phyloP scores from a whole-genome alignment of 1,140 invertebrate genomes.

The Platorchestia sp. region DNA sequence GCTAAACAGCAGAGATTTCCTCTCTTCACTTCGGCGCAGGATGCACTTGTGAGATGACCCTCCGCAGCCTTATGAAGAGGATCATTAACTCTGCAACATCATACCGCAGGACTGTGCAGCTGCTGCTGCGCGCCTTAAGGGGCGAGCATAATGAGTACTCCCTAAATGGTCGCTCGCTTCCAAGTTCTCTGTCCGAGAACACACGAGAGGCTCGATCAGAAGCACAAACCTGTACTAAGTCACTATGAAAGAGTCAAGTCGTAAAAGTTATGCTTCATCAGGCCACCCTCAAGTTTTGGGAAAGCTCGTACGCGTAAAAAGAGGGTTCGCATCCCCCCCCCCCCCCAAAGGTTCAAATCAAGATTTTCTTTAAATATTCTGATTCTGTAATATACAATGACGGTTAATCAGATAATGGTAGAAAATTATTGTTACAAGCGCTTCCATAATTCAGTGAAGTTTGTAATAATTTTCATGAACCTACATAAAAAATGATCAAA shows the following conservation, averaged over 20 bases:
- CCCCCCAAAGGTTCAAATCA: too few relatives aligned
- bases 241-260: background rate
- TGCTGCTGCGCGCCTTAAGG: background rate
- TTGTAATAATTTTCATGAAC: too few relatives aligned
- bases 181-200: background rate
- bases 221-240: background rate
- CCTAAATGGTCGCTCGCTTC: background rate
- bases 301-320: background rate
- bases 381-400: too few relatives aligned
- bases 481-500: too few relatives aligned
- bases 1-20: background rate
- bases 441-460: background rate
- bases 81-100: conserved; percentile 31
- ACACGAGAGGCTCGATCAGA: background rate
- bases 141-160: background rate
- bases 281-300: background rate
- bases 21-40: background rate
- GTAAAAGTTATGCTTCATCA: background rate
- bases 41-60: background rate
- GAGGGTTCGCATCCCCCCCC: too few relatives aligned
- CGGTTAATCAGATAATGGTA: too few relatives aligned
- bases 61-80: conserved; percentile 12
- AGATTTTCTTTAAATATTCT: too few relatives aligned
- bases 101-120: background rate
- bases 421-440: background rate